Percentiles rank a stretch among this genome's conserved stretches.
Conservation (phyloP, 2,888 invertebrate genomes). For the Lithodes maja region DNA sequence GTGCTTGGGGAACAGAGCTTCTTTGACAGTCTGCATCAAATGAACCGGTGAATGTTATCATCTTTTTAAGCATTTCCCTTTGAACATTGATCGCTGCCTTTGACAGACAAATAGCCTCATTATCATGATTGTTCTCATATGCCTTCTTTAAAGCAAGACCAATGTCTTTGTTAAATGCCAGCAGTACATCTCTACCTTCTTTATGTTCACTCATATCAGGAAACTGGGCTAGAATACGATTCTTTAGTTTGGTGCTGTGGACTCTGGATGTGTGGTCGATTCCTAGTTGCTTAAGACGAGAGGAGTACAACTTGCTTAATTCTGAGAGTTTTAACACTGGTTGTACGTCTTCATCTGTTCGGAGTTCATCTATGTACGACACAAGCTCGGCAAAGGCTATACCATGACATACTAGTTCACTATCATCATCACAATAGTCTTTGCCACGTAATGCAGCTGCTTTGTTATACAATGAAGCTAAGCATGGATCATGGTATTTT, state of each 20-base stretch:
- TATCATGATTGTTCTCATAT: conserved; percentile 21
- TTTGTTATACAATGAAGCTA: too few species aligned
- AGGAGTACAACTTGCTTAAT: neutral
- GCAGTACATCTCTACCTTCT: conserved; percentile 9
- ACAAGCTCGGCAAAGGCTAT: conserved; percentile 19
- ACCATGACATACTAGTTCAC: neutral
- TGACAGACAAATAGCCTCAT: neutral
- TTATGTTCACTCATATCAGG: neutral
- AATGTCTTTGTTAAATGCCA: conserved; percentile 7
- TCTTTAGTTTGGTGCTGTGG: neutral
- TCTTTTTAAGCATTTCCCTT: neutral
- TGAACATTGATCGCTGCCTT: neutral
- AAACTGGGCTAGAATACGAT: neutral
- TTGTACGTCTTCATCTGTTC: neutral
- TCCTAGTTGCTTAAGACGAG: conserved; percentile 6
- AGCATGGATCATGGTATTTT: too few species aligned
- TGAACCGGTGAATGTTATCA: neutral
- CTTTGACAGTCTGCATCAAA: neutral
- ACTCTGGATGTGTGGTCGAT: neutral
- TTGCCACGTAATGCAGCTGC: too few species aligned
- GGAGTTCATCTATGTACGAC: conserved; percentile 35
- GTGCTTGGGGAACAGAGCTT: conserved; percentile 12
- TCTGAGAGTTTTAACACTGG: conserved; percentile 22
- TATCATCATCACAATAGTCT: too few species aligned
- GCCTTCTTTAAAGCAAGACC: conserved; percentile 28